Conservation (phyloP, 2,888 invertebrate species). For the Polydrusus tereticollis region DNA sequence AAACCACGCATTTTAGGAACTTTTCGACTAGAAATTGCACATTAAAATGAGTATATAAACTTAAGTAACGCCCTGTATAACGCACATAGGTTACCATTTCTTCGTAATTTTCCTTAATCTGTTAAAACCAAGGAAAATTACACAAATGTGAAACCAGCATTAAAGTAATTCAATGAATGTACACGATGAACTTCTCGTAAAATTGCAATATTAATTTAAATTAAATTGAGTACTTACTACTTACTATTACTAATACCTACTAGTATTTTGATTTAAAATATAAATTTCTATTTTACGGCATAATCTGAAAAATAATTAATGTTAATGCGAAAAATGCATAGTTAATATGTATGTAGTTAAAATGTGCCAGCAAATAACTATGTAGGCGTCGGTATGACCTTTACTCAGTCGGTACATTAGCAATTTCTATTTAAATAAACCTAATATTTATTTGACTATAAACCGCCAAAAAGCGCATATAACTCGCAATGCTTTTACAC, state of each 20-base stretch:
- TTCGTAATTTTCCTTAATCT: too few species aligned
- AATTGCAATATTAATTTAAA: background rate
- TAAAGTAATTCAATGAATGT: too few species aligned
- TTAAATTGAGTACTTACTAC: background rate
- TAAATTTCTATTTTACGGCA: background rate
- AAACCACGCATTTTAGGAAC: too few species aligned
- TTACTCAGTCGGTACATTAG: slow-evolving; percentile 51
- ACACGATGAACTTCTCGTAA: background rate
- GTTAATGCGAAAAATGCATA: slow-evolving; percentile 32
- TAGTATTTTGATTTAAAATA: background rate
- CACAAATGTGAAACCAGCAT: too few species aligned
- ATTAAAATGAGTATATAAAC: too few species aligned
- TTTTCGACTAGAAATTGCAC: too few species aligned
- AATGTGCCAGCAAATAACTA: slow-evolving; percentile 11
- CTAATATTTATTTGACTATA: slow-evolving; percentile 55
- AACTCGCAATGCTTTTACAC: background rate
- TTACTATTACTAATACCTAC: too few species aligned
- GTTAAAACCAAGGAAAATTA: too few species aligned
- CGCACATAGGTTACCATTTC: too few species aligned
- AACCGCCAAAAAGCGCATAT: slow-evolving; percentile 46
- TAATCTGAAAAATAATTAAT: slow-evolving; percentile 15
- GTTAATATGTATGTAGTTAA: slow-evolving; percentile 31
- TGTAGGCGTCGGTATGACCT: slow-evolving; percentile 56
- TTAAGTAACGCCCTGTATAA: too few species aligned
- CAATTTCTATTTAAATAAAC: slow-evolving; percentile 58